phyloP scores from a whole-genome alignment of 2,113 vertebrate genomes.

The Cyanistes caeruleus region DNA sequence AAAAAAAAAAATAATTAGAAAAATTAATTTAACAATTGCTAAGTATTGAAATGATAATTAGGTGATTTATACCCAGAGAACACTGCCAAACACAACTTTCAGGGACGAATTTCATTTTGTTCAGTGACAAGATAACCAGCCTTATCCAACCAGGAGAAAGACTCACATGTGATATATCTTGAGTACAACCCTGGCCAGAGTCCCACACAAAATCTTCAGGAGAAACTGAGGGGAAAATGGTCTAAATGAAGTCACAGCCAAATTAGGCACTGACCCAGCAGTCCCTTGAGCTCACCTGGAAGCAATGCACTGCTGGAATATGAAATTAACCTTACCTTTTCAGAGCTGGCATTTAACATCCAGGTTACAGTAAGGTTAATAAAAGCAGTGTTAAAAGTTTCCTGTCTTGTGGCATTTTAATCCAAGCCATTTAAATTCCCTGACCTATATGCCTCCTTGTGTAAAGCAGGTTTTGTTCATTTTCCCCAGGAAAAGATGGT shows the following conservation, averaged over 20 bases:
- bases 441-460: background rate
- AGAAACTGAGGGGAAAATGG: background rate
- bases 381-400: slow-evolving; percentile 1
- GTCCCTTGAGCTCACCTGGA: background rate
- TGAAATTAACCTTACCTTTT: background rate
- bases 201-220: background rate
- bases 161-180: rapidly evolving
- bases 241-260: background rate
- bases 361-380: slow-evolving; percentile 8
- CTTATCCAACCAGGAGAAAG: background rate
- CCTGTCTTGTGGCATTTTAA: background rate
- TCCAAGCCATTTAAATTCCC: background rate
- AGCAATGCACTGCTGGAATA: background rate
- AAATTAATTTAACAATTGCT: background rate
- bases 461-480: background rate
- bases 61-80: background rate
- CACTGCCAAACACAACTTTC: background rate
- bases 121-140: background rate
- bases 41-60: background rate
- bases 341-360: background rate
- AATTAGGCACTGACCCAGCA: background rate
- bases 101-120: background rate
- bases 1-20: background rate
- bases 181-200: background rate
- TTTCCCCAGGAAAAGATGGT: background rate